phyloP scores from a whole-genome alignment of 2,888 invertebrate genomes.

The Blastobasis adustella region DNA sequence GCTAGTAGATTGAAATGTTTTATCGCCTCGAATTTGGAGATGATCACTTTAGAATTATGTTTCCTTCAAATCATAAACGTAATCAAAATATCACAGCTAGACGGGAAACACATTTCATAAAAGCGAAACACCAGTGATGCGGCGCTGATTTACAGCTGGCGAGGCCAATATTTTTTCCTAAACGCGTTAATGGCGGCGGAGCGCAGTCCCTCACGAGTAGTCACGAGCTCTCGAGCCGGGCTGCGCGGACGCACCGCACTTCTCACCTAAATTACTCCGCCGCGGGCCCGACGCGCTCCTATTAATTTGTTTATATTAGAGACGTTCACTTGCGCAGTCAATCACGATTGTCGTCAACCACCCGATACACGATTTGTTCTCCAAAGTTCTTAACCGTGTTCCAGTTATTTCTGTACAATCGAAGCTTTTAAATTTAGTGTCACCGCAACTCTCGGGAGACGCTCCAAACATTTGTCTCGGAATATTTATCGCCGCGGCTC shows the following conservation, averaged over 20 bases:
- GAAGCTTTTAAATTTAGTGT: constrained; percentile 74
- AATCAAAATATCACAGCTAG: constrained; percentile 45
- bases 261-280: constrained; percentile 39
- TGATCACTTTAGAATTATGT: constrained; percentile 47
- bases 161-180: constrained; percentile 47
- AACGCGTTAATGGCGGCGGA: constrained; percentile 43
- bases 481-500: constrained; percentile 68
- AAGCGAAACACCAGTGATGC: constrained; percentile 31
- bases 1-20: constrained; percentile 9
- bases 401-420: constrained; percentile 73
- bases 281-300: constrained; percentile 46
- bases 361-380: constrained; percentile 73
- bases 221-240: constrained; percentile 28
- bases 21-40: constrained; percentile 28
- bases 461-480: constrained; percentile 70
- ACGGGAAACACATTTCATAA: constrained; percentile 55
- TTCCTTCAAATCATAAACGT: constrained; percentile 46
- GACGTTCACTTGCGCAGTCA: constrained; percentile 71
- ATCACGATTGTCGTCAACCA: constrained; percentile 70
- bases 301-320: constrained; percentile 75
- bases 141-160: constrained; percentile 49
- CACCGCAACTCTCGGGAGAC: constrained; percentile 70
- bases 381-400: constrained; percentile 73
- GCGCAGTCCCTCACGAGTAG: constrained; percentile 36
- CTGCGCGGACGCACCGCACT: constrained; percentile 1